Evolutionary conservation across 2,888 invertebrate genomes (phyloP), one percentile per base, ranked within the genome.

Genomic region (Xestia ashworthii): DNA sequence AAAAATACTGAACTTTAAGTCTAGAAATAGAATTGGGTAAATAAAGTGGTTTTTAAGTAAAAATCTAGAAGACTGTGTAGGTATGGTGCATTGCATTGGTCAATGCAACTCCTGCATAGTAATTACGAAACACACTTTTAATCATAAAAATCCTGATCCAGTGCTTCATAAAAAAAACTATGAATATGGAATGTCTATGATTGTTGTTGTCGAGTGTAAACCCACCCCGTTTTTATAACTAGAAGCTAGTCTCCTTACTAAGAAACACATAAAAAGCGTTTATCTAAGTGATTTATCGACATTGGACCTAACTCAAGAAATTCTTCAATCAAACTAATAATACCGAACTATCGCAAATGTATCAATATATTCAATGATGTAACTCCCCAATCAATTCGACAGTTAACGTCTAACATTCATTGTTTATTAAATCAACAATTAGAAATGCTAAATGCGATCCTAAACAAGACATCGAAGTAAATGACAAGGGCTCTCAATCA

Each of bases 401-500:
- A 69, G 76, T 65, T 71, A 72, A 58, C 41, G 38, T 80, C 14
- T 50, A 12, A 84, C 70, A 68, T 69, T 70, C 62, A 78, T 84
- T 75, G 71, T 78, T 75, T 78, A 83, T 78, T 82, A 70, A 75
- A 74, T 70, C 74, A 74, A 73, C 71, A 73, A 83, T 81, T 83
- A 86, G 78, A 73, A 78, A 79, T 86, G 74, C 86, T 83, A 82
- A 84, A 68, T 75, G 60, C 67, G 11, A 84, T 48, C 78, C 64
- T 72, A 62, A 71, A 76, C 83, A 78, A 81, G 80, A 82, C 80
- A 46, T 74, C 66, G 64, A 80, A 88, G 78, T 85, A 82, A 84
- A 89, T 86, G 86, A 82, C 86, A 81, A 80, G 58, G 76, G 72
- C 86, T 82, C 65, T 88, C 81, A 86, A 87, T 87, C 87, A 87